These are phyloP conservation scores for Drosophila lacteicornis DNA, from an alignment of 1,140 invertebrate species.

Conservation along the genomic window DNA sequence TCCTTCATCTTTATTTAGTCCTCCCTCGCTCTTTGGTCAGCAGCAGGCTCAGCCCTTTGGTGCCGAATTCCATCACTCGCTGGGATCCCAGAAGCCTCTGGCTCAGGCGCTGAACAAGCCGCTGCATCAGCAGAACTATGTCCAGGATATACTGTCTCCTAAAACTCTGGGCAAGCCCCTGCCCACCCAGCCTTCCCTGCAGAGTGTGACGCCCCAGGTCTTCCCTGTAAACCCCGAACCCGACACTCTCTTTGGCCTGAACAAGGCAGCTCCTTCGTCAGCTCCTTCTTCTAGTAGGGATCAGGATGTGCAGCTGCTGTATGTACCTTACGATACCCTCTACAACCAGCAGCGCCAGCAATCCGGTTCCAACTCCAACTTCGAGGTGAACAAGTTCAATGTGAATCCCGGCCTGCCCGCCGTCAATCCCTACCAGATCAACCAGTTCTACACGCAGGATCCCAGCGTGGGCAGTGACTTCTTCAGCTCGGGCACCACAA, in stretches of 20 bases:
- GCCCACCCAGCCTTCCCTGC: constrained; percentile 68
- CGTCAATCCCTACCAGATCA: constrained; percentile 78
- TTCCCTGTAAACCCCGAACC: constrained; percentile 70
- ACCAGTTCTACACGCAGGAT: constrained; percentile 82
- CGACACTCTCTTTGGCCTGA: constrained; percentile 54
- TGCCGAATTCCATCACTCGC: constrained; percentile 58
- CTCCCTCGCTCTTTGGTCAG: constrained; percentile 67
- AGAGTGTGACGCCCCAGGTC: constrained; percentile 77
- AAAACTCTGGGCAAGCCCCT: constrained; percentile 60
- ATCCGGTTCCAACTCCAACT: constrained; percentile 48
- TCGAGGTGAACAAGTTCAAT: constrained; percentile 84
- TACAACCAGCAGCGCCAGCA: constrained; percentile 86
- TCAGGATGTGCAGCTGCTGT: constrained; percentile 91
- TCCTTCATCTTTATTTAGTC: constrained; percentile 74
- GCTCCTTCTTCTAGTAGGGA: constrained; percentile 15
- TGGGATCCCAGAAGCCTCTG: constrained; percentile 55
- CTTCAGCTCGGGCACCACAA: constrained; percentile 59
- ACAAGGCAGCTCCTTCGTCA: constrained; percentile 41
- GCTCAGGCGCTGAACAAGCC: constrained; percentile 71
- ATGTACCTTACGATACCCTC: constrained; percentile 91
- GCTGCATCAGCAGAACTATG: constrained; percentile 73
- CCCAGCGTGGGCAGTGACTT: constrained; percentile 64
- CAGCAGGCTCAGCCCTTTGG: constrained; percentile 55
- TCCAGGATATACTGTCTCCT: constrained; percentile 60
- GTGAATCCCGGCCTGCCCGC: constrained; percentile 62